Conservation (phyloP, 2,888 invertebrate genomes). For the Oscheius onirici region DNA sequence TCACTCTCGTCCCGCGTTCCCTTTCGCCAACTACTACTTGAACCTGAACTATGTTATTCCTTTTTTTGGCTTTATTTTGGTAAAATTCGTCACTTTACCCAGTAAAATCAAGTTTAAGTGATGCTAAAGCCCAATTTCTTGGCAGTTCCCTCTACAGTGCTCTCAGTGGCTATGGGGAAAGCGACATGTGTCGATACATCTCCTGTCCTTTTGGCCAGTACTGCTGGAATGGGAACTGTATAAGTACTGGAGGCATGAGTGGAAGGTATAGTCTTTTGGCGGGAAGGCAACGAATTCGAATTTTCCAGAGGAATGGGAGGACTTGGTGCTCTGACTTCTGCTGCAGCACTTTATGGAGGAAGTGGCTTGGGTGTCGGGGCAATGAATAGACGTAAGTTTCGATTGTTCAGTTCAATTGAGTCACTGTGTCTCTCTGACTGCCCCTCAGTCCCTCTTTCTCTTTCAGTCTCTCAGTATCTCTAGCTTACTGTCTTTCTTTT, state of each 20-base stretch:
- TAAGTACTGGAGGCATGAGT: conserved; percentile 36
- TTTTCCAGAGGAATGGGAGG: conserved; percentile 41
- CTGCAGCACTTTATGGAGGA: conserved; percentile 51
- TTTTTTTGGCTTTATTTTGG: neutral
- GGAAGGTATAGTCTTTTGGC: conserved; percentile 4
- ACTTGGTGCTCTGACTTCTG: conserved; percentile 53
- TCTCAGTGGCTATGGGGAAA: conserved; percentile 65
- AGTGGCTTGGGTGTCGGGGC: neutral
- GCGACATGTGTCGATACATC: conserved; percentile 67
- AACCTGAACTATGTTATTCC: neutral
- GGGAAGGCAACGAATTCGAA: neutral
- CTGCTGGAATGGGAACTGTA: conserved; percentile 68
- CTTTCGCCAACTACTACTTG: conserved; percentile 2
- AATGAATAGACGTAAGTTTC: conserved; percentile 9
- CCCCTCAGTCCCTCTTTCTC: too few species aligned
- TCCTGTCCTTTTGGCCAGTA: conserved; percentile 70
- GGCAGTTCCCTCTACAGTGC: conserved; percentile 67
- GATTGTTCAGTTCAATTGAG: too few species aligned
- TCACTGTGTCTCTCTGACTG: too few species aligned
- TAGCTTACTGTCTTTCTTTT: neutral
- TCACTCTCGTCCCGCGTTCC: conserved; percentile 16
- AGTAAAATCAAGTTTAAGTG: neutral
- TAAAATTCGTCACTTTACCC: too few species aligned
- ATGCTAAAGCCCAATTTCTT: conserved; percentile 45
- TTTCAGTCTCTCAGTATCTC: too few species aligned